phyloP scores from a whole-genome alignment of 1,140 invertebrate genomes.

The Anastrepha ludens region DNA sequence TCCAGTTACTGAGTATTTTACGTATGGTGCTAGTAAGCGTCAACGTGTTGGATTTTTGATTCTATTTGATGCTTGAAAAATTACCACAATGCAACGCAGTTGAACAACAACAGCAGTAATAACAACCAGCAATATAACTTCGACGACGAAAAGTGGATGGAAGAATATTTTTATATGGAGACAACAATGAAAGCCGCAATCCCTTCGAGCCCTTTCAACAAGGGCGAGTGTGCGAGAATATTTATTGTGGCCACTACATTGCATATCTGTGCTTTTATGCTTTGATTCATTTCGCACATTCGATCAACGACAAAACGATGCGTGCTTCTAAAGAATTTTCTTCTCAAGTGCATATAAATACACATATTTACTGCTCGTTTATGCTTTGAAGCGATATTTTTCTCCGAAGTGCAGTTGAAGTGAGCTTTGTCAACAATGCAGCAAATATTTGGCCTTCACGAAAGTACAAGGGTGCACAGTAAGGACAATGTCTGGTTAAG shows the following conservation, averaged over 20 bases:
- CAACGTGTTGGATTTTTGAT: constrained; percentile 25
- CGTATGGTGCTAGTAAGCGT: not conserved
- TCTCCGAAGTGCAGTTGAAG: not conserved
- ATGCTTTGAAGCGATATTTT: not conserved
- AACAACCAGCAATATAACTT: constrained; percentile 21
- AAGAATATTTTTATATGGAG: not conserved
- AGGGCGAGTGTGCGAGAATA: not conserved
- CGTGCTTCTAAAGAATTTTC: not conserved
- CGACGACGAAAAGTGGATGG: not conserved
- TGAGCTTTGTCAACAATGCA: constrained; percentile 14
- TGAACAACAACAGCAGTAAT: not conserved
- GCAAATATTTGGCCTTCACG: not conserved
- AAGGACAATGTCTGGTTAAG: not conserved
- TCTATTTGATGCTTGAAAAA: constrained; percentile 40
- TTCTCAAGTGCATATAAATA: not conserved
- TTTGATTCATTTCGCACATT: constrained; percentile 25
- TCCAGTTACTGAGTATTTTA: not conserved
- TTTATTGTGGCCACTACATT: constrained; percentile 39
- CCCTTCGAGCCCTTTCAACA: not conserved
- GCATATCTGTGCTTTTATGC: not conserved
- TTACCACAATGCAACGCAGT: constrained; percentile 11
- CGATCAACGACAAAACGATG: constrained; percentile 29
- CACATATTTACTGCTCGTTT: not conserved
- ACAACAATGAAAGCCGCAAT: not conserved
- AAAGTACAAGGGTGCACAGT: constrained; percentile 16